Evolutionary conservation across 2,113 vertebrate genomes (phyloP).

Genomic region (Cacatua alba): DNA sequence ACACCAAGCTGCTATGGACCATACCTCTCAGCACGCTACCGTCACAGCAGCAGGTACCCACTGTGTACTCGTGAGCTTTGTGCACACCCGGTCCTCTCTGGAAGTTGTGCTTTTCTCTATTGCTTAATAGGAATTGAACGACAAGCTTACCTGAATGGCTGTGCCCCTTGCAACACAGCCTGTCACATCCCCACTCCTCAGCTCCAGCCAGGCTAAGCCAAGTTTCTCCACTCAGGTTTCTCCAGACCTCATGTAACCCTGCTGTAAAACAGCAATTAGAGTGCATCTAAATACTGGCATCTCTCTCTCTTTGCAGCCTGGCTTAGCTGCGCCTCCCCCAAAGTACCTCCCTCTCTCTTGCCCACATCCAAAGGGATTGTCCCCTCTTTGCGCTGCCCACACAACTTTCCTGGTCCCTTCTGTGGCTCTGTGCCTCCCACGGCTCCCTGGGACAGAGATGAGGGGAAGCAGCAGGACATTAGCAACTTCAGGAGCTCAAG

Average conservation of each 20-base stretch:
- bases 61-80: neutral
- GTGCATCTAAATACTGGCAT: neutral
- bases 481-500: slow-evolving; percentile 21
- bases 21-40: neutral
- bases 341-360: neutral
- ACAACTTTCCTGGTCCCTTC: neutral
- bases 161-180: neutral
- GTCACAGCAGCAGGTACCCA: neutral
- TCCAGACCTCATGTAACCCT: neutral
- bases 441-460: neutral
- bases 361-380: neutral
- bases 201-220: neutral
- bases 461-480: neutral
- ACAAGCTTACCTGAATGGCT: neutral
- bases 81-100: neutral
- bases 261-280: neutral
- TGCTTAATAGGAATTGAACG: neutral
- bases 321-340: neutral
- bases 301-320: neutral
- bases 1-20: neutral
- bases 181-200: neutral
- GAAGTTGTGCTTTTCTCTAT: neutral
- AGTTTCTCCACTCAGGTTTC: neutral
- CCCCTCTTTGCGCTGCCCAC: neutral
- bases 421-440: neutral